Percentiles rank a stretch among this genome's conserved stretches.
Evolutionary conservation across 1,140 invertebrate genomes (phyloP).

Genomic region (Plodia interpunctella): DNA sequence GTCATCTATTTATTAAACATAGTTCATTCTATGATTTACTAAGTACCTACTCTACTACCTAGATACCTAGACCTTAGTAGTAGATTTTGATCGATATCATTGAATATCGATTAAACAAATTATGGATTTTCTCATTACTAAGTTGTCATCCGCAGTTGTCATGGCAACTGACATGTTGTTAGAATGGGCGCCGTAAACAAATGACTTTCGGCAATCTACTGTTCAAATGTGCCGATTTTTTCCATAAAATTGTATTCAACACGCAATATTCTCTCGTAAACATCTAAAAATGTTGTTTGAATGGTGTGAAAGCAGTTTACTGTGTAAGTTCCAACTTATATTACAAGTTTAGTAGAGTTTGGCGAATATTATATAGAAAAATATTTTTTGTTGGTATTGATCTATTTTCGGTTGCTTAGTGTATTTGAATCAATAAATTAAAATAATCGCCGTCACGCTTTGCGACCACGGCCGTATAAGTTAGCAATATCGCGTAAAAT

Average conservation of each 20-base stretch:
- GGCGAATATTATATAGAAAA: background rate
- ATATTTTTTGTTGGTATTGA: conserved; percentile 23
- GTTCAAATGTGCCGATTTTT: conserved; percentile 38
- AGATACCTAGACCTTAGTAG: no score
- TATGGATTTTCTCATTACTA: conserved; percentile 26
- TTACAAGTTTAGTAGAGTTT: background rate
- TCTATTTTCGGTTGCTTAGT: conserved; percentile 46
- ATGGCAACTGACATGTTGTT: conserved; percentile 54
- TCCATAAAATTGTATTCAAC: conserved; percentile 2
- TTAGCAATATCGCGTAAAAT: conserved; percentile 31
- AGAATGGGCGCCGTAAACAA: conserved; percentile 60
- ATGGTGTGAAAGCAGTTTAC: background rate
- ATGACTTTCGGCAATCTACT: conserved; percentile 45
- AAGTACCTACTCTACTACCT: no score
- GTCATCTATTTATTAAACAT: no score
- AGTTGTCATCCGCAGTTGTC: conserved; percentile 46
- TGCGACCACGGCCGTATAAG: conserved; percentile 47
- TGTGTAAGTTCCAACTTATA: conserved; percentile 24
- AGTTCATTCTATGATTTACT: no score
- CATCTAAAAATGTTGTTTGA: background rate
- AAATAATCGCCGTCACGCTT: conserved; percentile 48
- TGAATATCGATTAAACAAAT: conserved; percentile 46
- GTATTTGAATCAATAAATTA: conserved; percentile 48
- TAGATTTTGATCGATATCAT: background rate
- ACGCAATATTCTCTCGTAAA: background rate